A percentile compares a stretch with the other conserved stretches of the same genome.
Evolutionary conservation across 2,888 invertebrate genomes (phyloP).

Genomic region (Nezara viridula): DNA sequence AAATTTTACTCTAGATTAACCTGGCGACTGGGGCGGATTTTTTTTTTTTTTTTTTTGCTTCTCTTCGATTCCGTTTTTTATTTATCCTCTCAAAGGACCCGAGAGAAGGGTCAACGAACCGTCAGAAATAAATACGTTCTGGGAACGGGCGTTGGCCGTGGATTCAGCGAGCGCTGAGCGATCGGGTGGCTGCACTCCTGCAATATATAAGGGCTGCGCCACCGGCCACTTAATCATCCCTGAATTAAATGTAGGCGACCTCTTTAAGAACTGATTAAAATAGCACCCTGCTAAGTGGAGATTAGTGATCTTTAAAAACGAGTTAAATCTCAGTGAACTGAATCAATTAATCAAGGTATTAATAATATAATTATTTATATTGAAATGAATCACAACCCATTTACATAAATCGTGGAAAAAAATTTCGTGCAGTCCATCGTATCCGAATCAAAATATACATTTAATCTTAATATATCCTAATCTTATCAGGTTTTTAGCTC

Average conservation of each 20-base stretch:
- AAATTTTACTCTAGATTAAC: conserved; percentile 29
- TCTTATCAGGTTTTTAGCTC: no score
- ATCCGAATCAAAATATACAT: no score
- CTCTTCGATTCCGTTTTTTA: conserved; percentile 1
- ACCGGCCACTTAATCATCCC: not conserved
- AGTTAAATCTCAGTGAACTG: not conserved
- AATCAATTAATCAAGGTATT: no score
- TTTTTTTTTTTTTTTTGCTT: conserved; percentile 4
- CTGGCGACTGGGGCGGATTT: not conserved
- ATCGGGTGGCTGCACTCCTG: not conserved
- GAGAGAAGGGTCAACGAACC: not conserved
- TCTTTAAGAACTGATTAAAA: not conserved
- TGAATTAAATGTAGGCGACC: not conserved
- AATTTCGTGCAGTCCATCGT: no score
- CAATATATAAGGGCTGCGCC: not conserved
- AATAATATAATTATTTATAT: no score
- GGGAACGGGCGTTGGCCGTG: conserved; percentile 22
- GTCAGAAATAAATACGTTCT: conserved; percentile 49
- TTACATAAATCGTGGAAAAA: no score
- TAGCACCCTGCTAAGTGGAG: no score
- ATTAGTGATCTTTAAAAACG: not conserved
- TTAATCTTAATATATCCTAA: no score
- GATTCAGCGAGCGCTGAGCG: not conserved
- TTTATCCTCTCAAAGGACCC: not conserved
- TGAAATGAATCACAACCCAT: no score